phyloP scores from a whole-genome alignment of 2,113 vertebrate species.

The Forbesichthys agassizii region DNA sequence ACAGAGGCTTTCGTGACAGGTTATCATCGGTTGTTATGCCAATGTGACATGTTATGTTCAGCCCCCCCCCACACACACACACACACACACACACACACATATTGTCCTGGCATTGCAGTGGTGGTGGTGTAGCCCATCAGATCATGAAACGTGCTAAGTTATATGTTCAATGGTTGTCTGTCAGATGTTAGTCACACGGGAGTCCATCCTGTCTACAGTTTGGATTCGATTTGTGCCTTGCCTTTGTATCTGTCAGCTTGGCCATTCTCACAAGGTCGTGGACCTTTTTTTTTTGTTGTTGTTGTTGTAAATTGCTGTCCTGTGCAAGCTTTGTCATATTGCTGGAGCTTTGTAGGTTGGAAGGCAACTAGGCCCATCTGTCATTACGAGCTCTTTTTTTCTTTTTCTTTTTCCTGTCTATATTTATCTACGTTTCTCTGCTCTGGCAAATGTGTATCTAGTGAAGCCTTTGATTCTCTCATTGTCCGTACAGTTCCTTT shows the following conservation, averaged over 20 bases:
- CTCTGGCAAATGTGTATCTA: conserved; percentile 1
- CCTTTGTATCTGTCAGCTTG: background rate
- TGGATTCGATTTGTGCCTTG: conserved; percentile 7
- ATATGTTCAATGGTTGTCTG: no score
- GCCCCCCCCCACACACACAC: background rate
- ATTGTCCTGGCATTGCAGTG: background rate
- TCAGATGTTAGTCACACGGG: background rate
- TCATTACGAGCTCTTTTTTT: conserved; percentile 46
- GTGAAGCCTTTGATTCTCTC: background rate
- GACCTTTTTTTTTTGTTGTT: background rate
- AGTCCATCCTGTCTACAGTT: background rate
- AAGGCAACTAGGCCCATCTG: conserved; percentile 55
- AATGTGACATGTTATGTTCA: conserved; percentile 31
- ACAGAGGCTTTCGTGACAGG: conserved; percentile 36
- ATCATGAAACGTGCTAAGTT: background rate
- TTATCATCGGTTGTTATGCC: conserved; percentile 22
- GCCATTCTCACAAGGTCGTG: conserved; percentile 1
- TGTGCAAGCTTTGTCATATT: conserved; percentile 46
- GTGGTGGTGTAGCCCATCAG: background rate
- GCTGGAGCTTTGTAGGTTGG: conserved; percentile 47
- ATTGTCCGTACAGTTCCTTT: no score
- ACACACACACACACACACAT: background rate
- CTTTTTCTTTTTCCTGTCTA: background rate
- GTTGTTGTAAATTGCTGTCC: conserved; percentile 15
- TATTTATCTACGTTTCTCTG: conserved; percentile 13